Evolutionary conservation across 2,113 vertebrate genomes (phyloP).

Genomic region (Ctenomys sociabilis): DNA sequence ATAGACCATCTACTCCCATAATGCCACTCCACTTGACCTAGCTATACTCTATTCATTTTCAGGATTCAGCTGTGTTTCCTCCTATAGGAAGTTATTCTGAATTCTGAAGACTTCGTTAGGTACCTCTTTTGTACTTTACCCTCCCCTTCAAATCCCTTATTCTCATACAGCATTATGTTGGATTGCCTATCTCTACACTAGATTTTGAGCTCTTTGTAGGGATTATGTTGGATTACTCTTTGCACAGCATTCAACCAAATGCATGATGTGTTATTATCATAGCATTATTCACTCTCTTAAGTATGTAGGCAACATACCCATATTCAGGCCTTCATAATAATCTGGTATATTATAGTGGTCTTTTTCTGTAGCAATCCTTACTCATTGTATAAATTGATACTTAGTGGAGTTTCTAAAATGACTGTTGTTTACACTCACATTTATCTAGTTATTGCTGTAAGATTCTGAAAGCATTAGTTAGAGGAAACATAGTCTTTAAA

Average conservation of each 20-base stretch:
- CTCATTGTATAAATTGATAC: not conserved
- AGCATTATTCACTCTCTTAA: slow-evolving; percentile 4
- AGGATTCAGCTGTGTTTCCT: slow-evolving; percentile 31
- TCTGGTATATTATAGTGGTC: not conserved
- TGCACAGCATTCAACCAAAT: not conserved
- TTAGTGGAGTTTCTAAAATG: slow-evolving; percentile 22
- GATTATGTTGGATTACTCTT: slow-evolving; percentile 14
- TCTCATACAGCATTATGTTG: not conserved
- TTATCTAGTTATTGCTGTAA: not conserved
- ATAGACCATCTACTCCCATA: not conserved
- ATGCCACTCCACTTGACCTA: not conserved
- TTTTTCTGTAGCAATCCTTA: slow-evolving; percentile 26
- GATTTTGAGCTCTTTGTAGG: not conserved
- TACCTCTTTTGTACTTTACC: not conserved
- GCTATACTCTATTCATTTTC: slow-evolving; percentile 8
- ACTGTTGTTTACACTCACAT: not conserved
- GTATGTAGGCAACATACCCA: not conserved
- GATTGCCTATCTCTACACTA: not conserved
- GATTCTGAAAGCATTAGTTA: not conserved
- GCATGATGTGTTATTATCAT: not conserved
- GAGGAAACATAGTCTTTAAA: slow-evolving; percentile 10
- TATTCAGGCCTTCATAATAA: not conserved
- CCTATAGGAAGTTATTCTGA: not conserved
- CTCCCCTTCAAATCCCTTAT: not conserved
- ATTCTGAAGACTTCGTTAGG: not conserved